Evolutionary conservation across 1,140 invertebrate species (phyloP).

Genomic region (Caenorhabditis tropicalis): DNA sequence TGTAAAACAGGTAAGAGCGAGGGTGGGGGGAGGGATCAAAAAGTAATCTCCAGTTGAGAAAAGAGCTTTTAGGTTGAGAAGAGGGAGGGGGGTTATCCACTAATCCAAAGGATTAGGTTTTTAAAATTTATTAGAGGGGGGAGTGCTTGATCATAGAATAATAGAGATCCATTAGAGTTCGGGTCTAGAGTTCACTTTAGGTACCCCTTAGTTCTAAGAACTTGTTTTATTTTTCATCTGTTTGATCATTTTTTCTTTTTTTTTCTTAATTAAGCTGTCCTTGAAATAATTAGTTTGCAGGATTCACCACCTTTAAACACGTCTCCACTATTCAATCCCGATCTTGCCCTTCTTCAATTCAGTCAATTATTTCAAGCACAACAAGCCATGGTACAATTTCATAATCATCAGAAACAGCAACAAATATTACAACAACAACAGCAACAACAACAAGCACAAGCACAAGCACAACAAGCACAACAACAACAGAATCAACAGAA

Average conservation of each 20-base stretch:
- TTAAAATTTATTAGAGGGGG: neutral
- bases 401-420: conserved; percentile 41
- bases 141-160: neutral
- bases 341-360: conserved; percentile 21
- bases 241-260: neutral
- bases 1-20: conserved; percentile 9
- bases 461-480: neutral
- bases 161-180: neutral
- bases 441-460: conserved; percentile 9
- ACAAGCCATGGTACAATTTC: conserved; percentile 45
- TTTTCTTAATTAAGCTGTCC: neutral
- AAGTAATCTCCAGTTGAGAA: neutral
- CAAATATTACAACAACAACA: conserved; percentile 43
- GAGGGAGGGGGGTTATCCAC: neutral
- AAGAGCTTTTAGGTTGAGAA: neutral
- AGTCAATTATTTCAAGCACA: conserved; percentile 48
- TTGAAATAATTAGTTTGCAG: neutral
- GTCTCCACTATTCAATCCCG: conserved; percentile 34
- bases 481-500: neutral
- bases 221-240: neutral
- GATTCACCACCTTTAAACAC: conserved; percentile 25
- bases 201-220: neutral
- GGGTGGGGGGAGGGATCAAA: too few relatives aligned
- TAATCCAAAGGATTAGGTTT: conserved; percentile 8
- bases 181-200: neutral